Evolutionary conservation across 53 echinoderm and acorn worm genomes (phyloP), one percentile per base, ranked within the genome.

Genomic region (Henricia sp.): DNA sequence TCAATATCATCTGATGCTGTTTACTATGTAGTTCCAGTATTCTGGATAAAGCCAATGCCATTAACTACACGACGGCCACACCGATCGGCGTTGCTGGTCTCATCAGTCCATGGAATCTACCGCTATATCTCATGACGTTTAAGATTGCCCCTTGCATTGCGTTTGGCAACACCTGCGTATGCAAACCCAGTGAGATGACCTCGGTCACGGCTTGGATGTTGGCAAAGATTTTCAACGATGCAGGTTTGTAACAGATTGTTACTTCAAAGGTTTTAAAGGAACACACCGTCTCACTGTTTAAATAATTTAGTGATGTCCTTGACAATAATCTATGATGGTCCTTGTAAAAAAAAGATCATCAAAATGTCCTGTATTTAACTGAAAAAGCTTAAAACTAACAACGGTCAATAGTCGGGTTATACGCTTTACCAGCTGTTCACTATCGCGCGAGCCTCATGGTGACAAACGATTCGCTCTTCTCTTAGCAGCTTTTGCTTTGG

Each of bases 121-220:
- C 99, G n/a, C 56, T 99, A 44, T 99, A 99, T 71, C 85, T 99
- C 3, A 85, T 99, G 24, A 83, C 94, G 29, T 94, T 99, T 76
- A 99, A 99, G 87, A 87, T 99, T 20, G 99, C 92, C 38, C 99
- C 99, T 1, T 99, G 99, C 67, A 99, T 99, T 33, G 99, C 92
- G 21, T 74, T 85, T 4, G 99, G 94, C 19, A 95, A 95, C 86
- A 94, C 94, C n/a, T 99, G 99, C 57, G 84, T 99, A 39, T 99
- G 99, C 68, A 99, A 99, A 28, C 99, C 99, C 4, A 99, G 99
- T 50, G 99, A 99, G 86, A 92, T 99, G 91, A 99, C 99, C 0
- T 99, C 99, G 2, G 94, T 95, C 12, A 73, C 99, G 1, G 82
- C 99, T 27, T 90, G 94, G 92, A 92, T 84, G 84, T 50, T 99